phyloP scores from a whole-genome alignment of 2,797 vertebrate species.

The Naso thynnoides region DNA sequence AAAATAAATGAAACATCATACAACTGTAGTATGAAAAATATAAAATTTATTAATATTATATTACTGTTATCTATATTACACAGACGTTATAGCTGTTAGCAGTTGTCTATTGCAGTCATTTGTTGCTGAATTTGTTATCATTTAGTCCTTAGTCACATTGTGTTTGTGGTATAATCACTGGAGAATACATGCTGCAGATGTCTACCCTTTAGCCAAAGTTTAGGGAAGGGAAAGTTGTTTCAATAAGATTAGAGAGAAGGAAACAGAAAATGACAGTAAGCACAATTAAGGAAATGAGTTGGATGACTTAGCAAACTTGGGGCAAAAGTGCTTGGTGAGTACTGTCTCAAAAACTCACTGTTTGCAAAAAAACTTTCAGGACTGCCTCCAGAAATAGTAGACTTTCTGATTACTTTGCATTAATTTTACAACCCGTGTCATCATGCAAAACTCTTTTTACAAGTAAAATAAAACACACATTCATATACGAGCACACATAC shows the following conservation, averaged over 20 bases:
- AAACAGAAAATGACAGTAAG: constrained; percentile 58
- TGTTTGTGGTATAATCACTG: constrained; percentile 7
- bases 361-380: background rate
- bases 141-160: background rate
- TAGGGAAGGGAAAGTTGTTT: constrained; percentile 55
- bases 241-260: constrained; percentile 73
- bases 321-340: constrained; percentile 13
- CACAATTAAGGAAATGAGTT: constrained; percentile 40
- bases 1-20: background rate
- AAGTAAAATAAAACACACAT: constrained; percentile 13
- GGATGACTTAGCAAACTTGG: constrained; percentile 64
- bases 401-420: background rate
- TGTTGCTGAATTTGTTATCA: constrained; percentile 26
- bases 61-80: constrained; percentile 16
- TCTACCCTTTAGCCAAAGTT: constrained; percentile 12
- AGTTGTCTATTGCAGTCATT: constrained; percentile 1
- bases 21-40: constrained; percentile 27
- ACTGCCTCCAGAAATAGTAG: background rate
- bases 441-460: constrained; percentile 21
- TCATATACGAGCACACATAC: background rate
- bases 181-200: constrained; percentile 28
- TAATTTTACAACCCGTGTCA: background rate
- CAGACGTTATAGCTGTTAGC: constrained; percentile 12
- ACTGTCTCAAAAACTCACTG: background rate
- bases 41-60: constrained; percentile 7